These are phyloP conservation scores for Sparidentex hasta DNA, from an alignment of 2,797 vertebrate species.

Conservation along the genomic window DNA sequence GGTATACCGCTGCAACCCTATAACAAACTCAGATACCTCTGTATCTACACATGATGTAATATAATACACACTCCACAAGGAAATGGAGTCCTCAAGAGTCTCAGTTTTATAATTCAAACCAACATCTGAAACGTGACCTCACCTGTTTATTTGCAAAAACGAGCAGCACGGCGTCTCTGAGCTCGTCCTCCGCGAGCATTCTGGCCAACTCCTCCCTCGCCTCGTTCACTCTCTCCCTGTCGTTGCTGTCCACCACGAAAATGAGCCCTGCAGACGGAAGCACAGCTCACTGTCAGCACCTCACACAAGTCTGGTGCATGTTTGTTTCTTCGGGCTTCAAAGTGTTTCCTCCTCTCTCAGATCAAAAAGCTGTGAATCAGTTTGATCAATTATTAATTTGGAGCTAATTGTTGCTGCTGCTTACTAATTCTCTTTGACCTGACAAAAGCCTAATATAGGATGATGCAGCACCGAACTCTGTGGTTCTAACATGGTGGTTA, in stretches of 20 bases:
- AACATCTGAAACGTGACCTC: background rate
- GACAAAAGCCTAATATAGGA: background rate
- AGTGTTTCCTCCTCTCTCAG: background rate
- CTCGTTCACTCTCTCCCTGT: slow-evolving; percentile 90
- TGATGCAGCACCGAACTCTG: background rate
- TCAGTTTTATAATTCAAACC: background rate
- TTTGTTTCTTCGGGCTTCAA: background rate
- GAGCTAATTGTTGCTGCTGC: background rate
- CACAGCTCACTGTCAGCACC: background rate
- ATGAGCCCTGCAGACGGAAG: slow-evolving; percentile 84
- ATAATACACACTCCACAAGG: too few relatives aligned
- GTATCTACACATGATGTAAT: too few relatives aligned
- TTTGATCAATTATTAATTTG: background rate
- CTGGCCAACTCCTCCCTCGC: slow-evolving; percentile 88
- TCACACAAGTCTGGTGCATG: too few relatives aligned
- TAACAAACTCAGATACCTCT: background rate
- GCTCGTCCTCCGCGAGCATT: slow-evolving; percentile 90
- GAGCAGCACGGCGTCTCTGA: slow-evolving; percentile 89
- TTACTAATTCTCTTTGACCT: slow-evolving; percentile 7
- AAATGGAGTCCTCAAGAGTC: background rate
- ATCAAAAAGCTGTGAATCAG: slow-evolving; percentile 3
- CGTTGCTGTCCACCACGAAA: slow-evolving; percentile 93
- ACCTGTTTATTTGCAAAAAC: slow-evolving; percentile 93
- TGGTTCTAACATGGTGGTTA: background rate
- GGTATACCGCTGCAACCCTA: too few relatives aligned